Evolutionary conservation across 2,888 invertebrate genomes (phyloP).

Genomic region (Plagiodera versicolora): DNA sequence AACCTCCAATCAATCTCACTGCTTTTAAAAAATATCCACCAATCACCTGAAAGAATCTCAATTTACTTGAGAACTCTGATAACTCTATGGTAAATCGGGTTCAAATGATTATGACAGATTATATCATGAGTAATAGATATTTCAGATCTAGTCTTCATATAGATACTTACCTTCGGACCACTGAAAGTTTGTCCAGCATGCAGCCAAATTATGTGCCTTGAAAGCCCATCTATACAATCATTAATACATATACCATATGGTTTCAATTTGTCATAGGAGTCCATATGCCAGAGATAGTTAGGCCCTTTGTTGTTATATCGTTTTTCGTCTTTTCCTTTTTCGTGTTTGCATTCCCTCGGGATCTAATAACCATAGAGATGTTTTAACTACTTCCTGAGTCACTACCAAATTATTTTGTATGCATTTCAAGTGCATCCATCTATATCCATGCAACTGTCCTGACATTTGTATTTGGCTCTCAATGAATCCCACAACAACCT

Average conservation of each 20-base stretch:
- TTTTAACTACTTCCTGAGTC: not conserved
- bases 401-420: not conserved
- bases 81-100: not conserved
- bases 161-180: constrained; percentile 14
- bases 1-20: constrained; percentile 1
- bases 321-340: not conserved
- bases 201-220: constrained; percentile 23
- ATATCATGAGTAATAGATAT: not conserved
- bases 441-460: not conserved
- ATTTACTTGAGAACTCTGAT: not conserved
- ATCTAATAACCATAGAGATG: not conserved
- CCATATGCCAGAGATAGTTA: constrained; percentile 28
- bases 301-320: constrained; percentile 20
- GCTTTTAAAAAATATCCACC: constrained; percentile 12
- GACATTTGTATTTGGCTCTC: not conserved
- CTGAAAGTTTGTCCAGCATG: constrained; percentile 13
- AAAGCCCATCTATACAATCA: constrained; percentile 27
- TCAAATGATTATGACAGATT: not conserved
- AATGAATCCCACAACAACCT: not conserved
- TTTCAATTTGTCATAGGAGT: constrained; percentile 28
- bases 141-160: not conserved
- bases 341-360: not conserved
- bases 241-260: constrained; percentile 24
- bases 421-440: not conserved
- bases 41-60: constrained; percentile 12